Evolutionary conservation across 2,888 invertebrate species (phyloP).

Genomic region (Cheilosia variabilis): DNA sequence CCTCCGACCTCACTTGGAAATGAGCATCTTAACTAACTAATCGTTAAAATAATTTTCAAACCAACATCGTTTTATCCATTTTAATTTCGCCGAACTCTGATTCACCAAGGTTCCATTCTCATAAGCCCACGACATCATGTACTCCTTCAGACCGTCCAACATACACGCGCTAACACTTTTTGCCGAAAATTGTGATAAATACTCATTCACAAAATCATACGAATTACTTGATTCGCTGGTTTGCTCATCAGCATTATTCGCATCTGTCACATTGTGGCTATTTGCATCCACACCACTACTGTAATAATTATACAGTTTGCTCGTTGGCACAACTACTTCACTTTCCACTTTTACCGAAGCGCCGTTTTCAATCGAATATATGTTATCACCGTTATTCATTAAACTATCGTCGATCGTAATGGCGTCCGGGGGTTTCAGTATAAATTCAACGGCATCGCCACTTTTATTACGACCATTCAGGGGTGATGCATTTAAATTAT

Average conservation of each 20-base stretch:
- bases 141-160: constrained; percentile 78
- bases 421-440: constrained; percentile 10
- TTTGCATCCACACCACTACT: constrained; percentile 26
- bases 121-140: constrained; percentile 79
- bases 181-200: constrained; percentile 32
- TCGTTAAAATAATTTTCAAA: background rate
- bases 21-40: too few relatives aligned
- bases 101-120: constrained; percentile 78
- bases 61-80: background rate
- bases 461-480: constrained; percentile 58
- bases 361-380: constrained; percentile 22
- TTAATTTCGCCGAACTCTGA: background rate
- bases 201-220: constrained; percentile 44
- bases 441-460: constrained; percentile 5
- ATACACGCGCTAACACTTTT: constrained; percentile 77
- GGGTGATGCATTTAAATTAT: constrained; percentile 55
- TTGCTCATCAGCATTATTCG: background rate
- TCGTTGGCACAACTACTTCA: constrained; percentile 35
- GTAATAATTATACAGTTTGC: constrained; percentile 30
- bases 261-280: background rate
- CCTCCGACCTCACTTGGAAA: too few relatives aligned
- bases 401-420: constrained; percentile 13
- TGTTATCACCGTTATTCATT: constrained; percentile 34
- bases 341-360: constrained; percentile 19
- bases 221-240: background rate